A percentile compares a stretch with the other conserved stretches of the same genome.
Conservation (phyloP, 2,888 invertebrate genomes). For the Steinernema hermaphroditum region DNA sequence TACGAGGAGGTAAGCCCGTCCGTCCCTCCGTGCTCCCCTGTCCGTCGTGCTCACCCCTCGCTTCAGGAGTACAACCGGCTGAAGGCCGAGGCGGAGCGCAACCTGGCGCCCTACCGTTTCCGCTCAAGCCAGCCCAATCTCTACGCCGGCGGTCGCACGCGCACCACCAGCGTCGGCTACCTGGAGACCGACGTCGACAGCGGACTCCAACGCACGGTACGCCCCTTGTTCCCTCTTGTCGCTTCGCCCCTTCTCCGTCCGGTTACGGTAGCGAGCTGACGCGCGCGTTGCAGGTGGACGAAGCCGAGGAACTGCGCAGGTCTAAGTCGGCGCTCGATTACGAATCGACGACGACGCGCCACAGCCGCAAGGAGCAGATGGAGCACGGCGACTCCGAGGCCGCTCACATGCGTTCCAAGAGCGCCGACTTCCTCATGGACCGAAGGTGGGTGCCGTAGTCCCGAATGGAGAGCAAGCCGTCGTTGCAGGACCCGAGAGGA, state of each 20-base stretch:
- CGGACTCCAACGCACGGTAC: slow-evolving; percentile 38
- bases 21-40: background rate
- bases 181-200: slow-evolving; percentile 56
- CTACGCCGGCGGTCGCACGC: slow-evolving; percentile 47
- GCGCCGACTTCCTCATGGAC: slow-evolving; percentile 66
- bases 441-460: slow-evolving; percentile 51
- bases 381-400: slow-evolving; percentile 40
- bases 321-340: slow-evolving; percentile 52
- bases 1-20: slow-evolving; percentile 59
- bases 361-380: slow-evolving; percentile 52
- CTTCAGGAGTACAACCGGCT: slow-evolving; percentile 64
- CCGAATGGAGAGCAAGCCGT: no score
- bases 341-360: slow-evolving; percentile 43
- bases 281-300: slow-evolving; percentile 45
- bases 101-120: slow-evolving; percentile 59
- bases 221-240: slow-evolving; percentile 35
- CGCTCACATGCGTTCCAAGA: slow-evolving; percentile 62
- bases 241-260: background rate
- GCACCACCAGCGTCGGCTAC: slow-evolving; percentile 45
- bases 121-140: slow-evolving; percentile 55
- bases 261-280: background rate
- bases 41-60: background rate
- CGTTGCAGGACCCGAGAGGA: slow-evolving; percentile 61
- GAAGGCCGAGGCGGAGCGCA: slow-evolving; percentile 60
- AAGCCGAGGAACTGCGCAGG: slow-evolving; percentile 41